Base-by-base conservation (phyloP, 1,140 invertebrate genomes). In the Neuroterus valhalla region DNA sequence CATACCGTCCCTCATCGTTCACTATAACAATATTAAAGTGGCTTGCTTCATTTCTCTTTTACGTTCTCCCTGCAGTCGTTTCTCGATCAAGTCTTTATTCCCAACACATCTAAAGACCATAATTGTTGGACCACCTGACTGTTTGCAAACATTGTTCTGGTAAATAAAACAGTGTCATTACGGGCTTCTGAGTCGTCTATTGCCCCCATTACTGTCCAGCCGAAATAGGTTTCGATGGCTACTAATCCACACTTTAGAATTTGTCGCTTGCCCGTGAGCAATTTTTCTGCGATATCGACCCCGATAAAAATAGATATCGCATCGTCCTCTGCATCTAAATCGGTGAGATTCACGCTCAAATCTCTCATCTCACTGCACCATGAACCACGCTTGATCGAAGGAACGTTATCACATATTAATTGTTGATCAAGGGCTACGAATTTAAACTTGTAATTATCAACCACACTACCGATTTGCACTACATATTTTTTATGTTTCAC, bases 11-110 rank as follows among this genome's bases (percentile, higher is more conserved):
- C 8, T 31, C 31, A 5, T 31, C 2, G 31, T 31, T 31, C 31
- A 31, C 8, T 5, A 31, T 31, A 0, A 31, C 31, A 3, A 0
- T 6, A 31, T 31, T 6, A 78, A 85, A 76, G 68, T 83, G 85
- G 31, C 83, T 75, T 17, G 80, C 78, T 42, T 84, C 71, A 19
- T 76, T 43, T 19, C 74, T 76, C 21, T 17, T 11, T 17, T 1
- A 2, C 38, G 68, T 19, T n/a, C 74, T 43, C 31, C 31, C 1
- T 31, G 31, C 1, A 31, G 31, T 31, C 31, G 31, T 31, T 31
- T 3, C 5, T 31, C 31, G 31, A 31, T 31, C 31, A 6, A 6
- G 31, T 31, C 31, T 31, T 31, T 6, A 31, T 31, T 3, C 31
- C 31, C 8, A 31, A 6, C 31, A 31, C 5, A 6, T 31, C 31